Conservation (phyloP, 2,113 vertebrate species). For the Chiloscyllium plagiosum region DNA sequence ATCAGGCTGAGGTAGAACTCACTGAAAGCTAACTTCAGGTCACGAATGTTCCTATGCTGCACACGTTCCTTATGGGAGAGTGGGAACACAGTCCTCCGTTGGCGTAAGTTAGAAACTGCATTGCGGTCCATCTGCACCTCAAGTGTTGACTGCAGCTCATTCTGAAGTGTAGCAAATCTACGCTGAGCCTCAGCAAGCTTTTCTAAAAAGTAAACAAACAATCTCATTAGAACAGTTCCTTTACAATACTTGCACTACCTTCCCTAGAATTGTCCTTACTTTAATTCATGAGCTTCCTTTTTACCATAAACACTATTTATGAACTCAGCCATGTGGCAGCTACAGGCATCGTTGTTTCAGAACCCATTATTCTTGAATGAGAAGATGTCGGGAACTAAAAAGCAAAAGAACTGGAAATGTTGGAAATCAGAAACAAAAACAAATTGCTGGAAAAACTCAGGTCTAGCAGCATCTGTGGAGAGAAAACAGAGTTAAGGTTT, state of each 20-base stretch:
- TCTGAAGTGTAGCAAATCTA: constrained; percentile 85
- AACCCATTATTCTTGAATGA: not conserved
- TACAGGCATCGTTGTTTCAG: not conserved
- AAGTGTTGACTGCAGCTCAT: constrained; percentile 88
- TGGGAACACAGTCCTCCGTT: constrained; percentile 84
- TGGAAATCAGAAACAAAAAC: too few relatives aligned
- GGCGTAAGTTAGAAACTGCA: constrained; percentile 65
- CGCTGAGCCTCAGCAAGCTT: constrained; percentile 94
- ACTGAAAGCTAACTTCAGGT: constrained; percentile 97
- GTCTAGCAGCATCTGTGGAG: too few relatives aligned
- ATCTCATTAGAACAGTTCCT: not conserved
- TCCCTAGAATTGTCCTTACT: not conserved
- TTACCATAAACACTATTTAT: not conserved
- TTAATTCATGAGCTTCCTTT: not conserved
- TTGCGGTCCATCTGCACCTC: constrained; percentile 85
- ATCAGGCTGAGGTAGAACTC: constrained; percentile 99
- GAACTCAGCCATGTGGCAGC: not conserved
- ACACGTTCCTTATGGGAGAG: constrained; percentile 91
- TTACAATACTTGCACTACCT: not conserved
- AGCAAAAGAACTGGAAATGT: too few relatives aligned
- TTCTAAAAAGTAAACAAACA: constrained; percentile 57
- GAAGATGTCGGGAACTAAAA: not conserved
- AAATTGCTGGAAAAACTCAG: too few relatives aligned
- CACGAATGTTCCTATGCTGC: constrained; percentile 91
- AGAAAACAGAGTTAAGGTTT: too few relatives aligned